Percentiles rank a stretch among this genome's conserved stretches.
These are phyloP conservation scores for human (Homo sapiens) DNA, from an alignment of 2,113 vertebrate genomes.

Conservation along the genomic window DNA sequence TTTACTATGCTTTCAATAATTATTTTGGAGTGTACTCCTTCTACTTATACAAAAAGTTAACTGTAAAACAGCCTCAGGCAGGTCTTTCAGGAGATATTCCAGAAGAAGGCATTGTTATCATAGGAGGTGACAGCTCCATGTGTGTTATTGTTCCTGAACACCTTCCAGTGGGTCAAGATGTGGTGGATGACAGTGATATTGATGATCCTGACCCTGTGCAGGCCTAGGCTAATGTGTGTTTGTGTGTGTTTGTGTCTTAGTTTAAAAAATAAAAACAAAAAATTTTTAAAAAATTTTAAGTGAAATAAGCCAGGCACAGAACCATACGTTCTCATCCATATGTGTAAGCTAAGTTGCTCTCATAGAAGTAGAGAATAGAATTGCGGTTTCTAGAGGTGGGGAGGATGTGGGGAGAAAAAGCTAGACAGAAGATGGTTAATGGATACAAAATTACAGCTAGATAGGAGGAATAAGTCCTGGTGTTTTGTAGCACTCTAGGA, in stretches of 20 bases:
- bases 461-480: not conserved
- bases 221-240: not conserved
- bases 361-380: not conserved
- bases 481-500: not conserved
- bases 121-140: too few species aligned
- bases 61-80: not conserved
- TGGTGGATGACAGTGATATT: not conserved
- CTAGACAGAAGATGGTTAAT: not conserved
- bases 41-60: not conserved
- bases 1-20: not conserved
- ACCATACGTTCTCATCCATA: not conserved
- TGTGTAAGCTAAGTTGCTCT: not conserved
- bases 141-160: not conserved
- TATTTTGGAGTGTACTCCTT: not conserved
- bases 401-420: not conserved
- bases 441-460: not conserved
- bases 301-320: not conserved
- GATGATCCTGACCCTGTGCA: not conserved
- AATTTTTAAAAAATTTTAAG: not conserved
- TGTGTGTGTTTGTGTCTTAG: not conserved
- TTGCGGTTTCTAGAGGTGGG: not conserved
- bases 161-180: not conserved
- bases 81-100: not conserved
- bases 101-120: not conserved
- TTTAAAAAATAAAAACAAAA: not conserved